Conservation (phyloP, 2,113 vertebrate genomes). For the Sapajus apella region DNA sequence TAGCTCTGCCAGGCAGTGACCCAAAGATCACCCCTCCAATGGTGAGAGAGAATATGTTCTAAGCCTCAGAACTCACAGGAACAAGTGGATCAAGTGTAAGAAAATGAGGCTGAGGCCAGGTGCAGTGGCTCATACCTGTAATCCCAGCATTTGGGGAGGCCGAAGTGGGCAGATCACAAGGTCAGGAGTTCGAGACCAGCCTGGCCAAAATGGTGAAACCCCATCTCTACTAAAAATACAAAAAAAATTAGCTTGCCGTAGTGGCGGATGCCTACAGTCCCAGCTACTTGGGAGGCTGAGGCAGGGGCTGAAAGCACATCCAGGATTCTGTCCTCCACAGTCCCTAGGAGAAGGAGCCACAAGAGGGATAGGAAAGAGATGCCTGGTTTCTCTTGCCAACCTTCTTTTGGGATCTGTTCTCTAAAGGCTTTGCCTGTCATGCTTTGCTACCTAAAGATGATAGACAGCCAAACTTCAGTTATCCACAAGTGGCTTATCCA, state of each 20-base stretch:
- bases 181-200: no score
- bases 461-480: conserved; percentile 16
- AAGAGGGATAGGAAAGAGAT: background rate
- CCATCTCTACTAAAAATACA: no score
- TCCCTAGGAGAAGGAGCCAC: background rate
- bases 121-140: no score
- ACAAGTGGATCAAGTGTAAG: background rate
- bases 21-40: background rate
- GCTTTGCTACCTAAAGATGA: conserved; percentile 48
- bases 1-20: conserved; percentile 31
- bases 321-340: background rate
- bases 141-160: no score
- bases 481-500: conserved; percentile 54
- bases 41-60: background rate
- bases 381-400: background rate
- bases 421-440: background rate
- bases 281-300: no score
- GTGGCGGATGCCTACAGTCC: no score
- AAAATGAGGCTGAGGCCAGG: background rate
- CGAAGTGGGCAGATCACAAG: no score
- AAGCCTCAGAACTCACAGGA: background rate
- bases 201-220: no score
- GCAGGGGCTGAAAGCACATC: background rate
- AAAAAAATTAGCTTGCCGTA: no score
- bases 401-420: background rate